phyloP scores from a whole-genome alignment of 2,888 invertebrate species.

The Argyra leucocephala region DNA sequence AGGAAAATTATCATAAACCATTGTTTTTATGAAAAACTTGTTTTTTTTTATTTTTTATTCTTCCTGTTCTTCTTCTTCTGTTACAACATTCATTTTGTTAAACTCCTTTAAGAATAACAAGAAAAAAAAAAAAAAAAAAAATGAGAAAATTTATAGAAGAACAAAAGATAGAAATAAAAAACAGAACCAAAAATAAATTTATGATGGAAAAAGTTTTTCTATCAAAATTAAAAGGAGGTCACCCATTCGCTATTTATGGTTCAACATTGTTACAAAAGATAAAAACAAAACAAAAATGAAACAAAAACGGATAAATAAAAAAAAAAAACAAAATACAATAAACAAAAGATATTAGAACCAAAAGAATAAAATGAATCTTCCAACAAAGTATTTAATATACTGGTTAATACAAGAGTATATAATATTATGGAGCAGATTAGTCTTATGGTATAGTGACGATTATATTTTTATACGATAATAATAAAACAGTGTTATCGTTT shows the following conservation, averaged over 20 bases:
- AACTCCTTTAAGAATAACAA: background rate
- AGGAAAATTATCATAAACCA: background rate
- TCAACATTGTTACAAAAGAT: too few relatives aligned
- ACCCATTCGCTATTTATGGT: background rate
- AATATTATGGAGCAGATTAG: too few relatives aligned
- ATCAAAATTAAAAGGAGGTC: slow-evolving; percentile 4
- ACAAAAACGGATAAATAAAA: too few relatives aligned
- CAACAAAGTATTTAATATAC: too few relatives aligned
- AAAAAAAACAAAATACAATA: too few relatives aligned
- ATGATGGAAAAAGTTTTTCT: slow-evolving; percentile 6
- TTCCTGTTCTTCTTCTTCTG: background rate
- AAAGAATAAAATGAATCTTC: too few relatives aligned
- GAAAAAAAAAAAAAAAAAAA: background rate
- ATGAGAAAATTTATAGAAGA: background rate
- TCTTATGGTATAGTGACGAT: too few relatives aligned
- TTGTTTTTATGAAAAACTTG: background rate
- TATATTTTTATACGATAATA: too few relatives aligned
- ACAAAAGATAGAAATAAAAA: background rate
- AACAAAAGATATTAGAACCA: too few relatives aligned
- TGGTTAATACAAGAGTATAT: too few relatives aligned
- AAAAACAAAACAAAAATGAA: too few relatives aligned
- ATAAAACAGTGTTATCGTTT: too few relatives aligned
- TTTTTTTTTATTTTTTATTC: background rate
- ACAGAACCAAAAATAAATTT: background rate
- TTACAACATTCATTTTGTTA: background rate